phyloP scores from a whole-genome alignment of 2,888 invertebrate species.

The Lottia scabra region DNA sequence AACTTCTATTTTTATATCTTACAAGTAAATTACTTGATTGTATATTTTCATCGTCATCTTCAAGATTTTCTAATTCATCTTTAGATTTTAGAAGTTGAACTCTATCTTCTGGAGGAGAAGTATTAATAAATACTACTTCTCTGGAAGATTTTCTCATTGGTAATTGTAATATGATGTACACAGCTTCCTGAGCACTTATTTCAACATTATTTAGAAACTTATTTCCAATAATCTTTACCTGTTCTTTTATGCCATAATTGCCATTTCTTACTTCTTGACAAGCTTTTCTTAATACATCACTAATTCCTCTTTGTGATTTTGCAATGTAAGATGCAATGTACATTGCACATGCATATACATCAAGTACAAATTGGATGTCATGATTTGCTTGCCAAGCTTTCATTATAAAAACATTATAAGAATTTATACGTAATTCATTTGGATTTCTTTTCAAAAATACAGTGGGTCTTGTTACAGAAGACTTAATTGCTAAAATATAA shows the following conservation, averaged over 20 bases:
- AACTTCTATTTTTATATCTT: slow-evolving; percentile 33
- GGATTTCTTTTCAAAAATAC: slow-evolving; percentile 8
- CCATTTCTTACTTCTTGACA: slow-evolving; percentile 31
- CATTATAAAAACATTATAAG: not conserved
- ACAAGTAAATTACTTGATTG: slow-evolving; percentile 25
- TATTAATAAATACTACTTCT: slow-evolving; percentile 39
- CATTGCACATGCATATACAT: slow-evolving; percentile 9
- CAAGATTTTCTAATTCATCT: slow-evolving; percentile 32
- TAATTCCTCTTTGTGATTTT: slow-evolving; percentile 40
- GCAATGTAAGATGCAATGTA: slow-evolving; percentile 39
- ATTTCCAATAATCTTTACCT: slow-evolving; percentile 38
- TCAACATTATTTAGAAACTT: slow-evolving; percentile 25
- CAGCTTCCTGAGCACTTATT: slow-evolving; percentile 52
- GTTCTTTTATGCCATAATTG: slow-evolving; percentile 17
- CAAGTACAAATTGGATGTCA: slow-evolving; percentile 10
- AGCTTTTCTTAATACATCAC: slow-evolving; percentile 34
- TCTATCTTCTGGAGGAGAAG: slow-evolving; percentile 37
- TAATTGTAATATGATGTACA: slow-evolving; percentile 38
- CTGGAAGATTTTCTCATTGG: slow-evolving; percentile 37
- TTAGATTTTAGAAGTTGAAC: slow-evolving; percentile 43
- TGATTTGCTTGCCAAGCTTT: slow-evolving; percentile 11
- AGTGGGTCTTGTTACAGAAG: not conserved
- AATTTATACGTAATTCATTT: slow-evolving; percentile 7
- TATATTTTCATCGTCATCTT: slow-evolving; percentile 33
- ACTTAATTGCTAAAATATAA: not conserved